Evolutionary conservation across 1,140 invertebrate species (phyloP).

Genomic region (Megalonaias nervosa): DNA sequence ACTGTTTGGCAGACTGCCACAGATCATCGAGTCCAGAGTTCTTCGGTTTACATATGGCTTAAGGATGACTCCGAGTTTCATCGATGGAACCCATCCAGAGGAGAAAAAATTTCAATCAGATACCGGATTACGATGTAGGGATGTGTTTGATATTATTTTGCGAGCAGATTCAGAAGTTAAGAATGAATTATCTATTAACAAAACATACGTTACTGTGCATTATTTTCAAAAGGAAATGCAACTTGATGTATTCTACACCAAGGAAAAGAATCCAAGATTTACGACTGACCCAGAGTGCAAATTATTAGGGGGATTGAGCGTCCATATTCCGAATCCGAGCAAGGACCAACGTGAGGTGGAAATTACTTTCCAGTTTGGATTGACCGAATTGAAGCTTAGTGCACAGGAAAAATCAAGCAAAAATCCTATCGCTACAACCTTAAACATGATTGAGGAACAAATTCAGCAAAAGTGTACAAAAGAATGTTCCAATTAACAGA

Average conservation of each 20-base stretch:
- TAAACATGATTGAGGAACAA: conserved; percentile 1
- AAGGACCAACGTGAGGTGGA: conserved; percentile 1
- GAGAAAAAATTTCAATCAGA: not conserved
- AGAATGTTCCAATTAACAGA: too few relatives aligned
- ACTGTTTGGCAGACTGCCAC: conserved; percentile 32
- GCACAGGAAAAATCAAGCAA: not conserved
- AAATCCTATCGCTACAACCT: not conserved
- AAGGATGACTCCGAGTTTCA: not conserved
- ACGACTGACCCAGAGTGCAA: conserved; percentile 17
- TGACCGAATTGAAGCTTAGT: conserved; percentile 24
- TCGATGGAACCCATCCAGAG: not conserved
- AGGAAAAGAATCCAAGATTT: conserved; percentile 5
- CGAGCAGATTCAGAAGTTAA: too few relatives aligned
- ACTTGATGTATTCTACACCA: conserved; percentile 17
- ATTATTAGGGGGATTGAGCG: conserved; percentile 17
- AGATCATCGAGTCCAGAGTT: conserved; percentile 12
- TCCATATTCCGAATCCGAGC: conserved; percentile 23
- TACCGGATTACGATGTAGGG: too few relatives aligned
- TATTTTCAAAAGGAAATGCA: too few relatives aligned
- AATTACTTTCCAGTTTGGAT: conserved; percentile 28
- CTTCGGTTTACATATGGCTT: conserved; percentile 30
- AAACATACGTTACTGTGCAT: too few relatives aligned
- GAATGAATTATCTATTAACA: too few relatives aligned
- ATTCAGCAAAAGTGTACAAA: too few relatives aligned
- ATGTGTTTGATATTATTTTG: too few relatives aligned